phyloP scores from a whole-genome alignment of 2,888 invertebrate species.

The Latrodectus hesperus region DNA sequence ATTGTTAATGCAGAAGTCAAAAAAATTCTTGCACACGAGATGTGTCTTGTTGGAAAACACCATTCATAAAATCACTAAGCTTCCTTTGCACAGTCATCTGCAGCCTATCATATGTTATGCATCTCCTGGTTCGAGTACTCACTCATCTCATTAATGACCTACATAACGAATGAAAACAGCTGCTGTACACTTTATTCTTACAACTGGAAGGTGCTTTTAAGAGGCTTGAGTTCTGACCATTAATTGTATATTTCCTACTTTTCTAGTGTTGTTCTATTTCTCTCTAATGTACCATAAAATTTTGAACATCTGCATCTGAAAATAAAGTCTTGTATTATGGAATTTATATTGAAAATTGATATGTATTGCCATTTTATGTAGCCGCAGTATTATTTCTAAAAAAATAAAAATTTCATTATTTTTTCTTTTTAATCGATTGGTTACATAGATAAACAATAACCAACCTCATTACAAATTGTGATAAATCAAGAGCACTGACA shows the following conservation, averaged over 20 bases:
- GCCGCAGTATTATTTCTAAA: no score
- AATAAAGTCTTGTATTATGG: no score
- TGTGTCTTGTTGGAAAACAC: background rate
- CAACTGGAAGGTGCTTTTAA: background rate
- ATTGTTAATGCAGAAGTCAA: background rate
- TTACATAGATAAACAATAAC: no score
- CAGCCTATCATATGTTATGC: background rate
- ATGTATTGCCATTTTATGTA: no score
- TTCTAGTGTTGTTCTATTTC: background rate
- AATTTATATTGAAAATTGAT: no score
- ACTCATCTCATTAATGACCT: background rate
- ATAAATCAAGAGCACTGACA: no score
- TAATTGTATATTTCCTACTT: background rate
- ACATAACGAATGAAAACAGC: background rate
- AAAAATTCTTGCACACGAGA: background rate
- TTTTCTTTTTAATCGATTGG: no score
- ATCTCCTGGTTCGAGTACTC: background rate
- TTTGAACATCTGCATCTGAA: no score
- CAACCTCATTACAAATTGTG: no score
- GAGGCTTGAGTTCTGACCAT: background rate
- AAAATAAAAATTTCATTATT: no score
- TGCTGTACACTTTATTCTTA: background rate
- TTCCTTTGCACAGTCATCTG: background rate
- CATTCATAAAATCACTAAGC: background rate
- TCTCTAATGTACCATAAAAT: background rate